These are phyloP conservation scores for Cephus pulcher DNA, from an alignment of 2,888 invertebrate genomes.

Conservation along the genomic window DNA sequence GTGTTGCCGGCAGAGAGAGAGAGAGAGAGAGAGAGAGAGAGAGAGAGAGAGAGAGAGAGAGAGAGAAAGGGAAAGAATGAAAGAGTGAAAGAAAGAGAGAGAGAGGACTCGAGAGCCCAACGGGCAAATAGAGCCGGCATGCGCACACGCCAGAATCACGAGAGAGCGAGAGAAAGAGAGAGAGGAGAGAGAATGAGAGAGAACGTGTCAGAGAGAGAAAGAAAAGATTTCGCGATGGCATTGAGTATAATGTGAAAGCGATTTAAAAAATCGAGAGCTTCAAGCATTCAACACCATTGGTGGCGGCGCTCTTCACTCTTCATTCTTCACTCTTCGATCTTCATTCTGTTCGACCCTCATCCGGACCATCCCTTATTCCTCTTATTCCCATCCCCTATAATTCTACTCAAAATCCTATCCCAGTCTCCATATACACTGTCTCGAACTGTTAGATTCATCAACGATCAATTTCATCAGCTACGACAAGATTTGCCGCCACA, in stretches of 20 bases:
- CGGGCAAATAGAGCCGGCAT: slow-evolving; percentile 39
- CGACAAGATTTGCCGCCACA: neutral
- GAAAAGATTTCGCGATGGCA: slow-evolving; percentile 43
- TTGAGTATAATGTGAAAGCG: slow-evolving; percentile 57
- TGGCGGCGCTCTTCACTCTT: slow-evolving; percentile 5
- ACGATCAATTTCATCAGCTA: neutral
- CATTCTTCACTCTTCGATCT: slow-evolving; percentile 2
- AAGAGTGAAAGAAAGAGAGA: neutral
- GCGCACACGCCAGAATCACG: slow-evolving; percentile 58
- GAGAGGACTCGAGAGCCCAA: slow-evolving; percentile 27
- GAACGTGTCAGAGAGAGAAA: slow-evolving; percentile 37
- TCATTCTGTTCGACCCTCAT: neutral
- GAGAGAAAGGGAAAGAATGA: neutral
- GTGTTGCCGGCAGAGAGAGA: slow-evolving; percentile 11
- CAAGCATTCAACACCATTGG: neutral
- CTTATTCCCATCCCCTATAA: neutral
- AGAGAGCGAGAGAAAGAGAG: neutral
- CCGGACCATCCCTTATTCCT: neutral
- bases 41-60: slow-evolving; percentile 12
- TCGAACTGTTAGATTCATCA: neutral
- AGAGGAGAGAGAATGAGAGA: slow-evolving; percentile 41
- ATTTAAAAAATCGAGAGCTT: neutral
- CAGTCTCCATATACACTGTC: neutral
- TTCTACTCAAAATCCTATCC: neutral
- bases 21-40: slow-evolving; percentile 38